Conservation (phyloP, 2,797 vertebrate species). For the Gadopsis marmoratus region DNA sequence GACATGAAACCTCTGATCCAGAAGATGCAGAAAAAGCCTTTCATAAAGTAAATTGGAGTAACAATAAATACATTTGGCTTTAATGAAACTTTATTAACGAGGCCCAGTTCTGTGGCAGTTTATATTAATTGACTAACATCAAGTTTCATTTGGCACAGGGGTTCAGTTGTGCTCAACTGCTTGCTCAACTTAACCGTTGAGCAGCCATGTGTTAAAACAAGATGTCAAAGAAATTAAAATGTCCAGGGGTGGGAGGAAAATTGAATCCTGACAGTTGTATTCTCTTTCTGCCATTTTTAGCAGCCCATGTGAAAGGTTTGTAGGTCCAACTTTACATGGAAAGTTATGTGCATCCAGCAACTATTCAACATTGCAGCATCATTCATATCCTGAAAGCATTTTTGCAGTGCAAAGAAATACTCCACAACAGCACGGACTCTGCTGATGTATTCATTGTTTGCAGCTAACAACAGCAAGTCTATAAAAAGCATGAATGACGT, state of each 20-base stretch:
- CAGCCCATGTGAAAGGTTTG: background rate
- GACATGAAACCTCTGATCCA: conserved; percentile 1
- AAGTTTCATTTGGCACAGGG: background rate
- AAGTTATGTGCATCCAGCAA: background rate
- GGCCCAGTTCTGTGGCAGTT: background rate
- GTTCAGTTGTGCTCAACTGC: background rate
- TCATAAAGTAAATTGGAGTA: background rate
- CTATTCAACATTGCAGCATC: background rate
- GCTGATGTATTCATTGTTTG: conserved; percentile 38
- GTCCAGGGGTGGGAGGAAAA: background rate
- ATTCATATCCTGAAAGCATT: conserved; percentile 17
- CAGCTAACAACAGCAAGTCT: conserved; percentile 7
- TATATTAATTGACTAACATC: background rate
- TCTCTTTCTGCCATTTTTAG: background rate
- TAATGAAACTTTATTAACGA: background rate
- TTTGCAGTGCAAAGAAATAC: conserved; percentile 19
- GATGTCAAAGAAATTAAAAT: background rate
- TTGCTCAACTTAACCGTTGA: background rate
- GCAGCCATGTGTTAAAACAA: background rate
- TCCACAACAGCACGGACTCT: background rate
- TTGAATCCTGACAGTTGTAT: background rate
- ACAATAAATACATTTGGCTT: background rate
- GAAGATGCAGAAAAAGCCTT: background rate
- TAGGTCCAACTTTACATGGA: background rate
- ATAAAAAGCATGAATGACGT: conserved; percentile 35